These are phyloP conservation scores for Bembecia ichneumoniformis DNA, from an alignment of 2,888 invertebrate species.

Conservation along the genomic window DNA sequence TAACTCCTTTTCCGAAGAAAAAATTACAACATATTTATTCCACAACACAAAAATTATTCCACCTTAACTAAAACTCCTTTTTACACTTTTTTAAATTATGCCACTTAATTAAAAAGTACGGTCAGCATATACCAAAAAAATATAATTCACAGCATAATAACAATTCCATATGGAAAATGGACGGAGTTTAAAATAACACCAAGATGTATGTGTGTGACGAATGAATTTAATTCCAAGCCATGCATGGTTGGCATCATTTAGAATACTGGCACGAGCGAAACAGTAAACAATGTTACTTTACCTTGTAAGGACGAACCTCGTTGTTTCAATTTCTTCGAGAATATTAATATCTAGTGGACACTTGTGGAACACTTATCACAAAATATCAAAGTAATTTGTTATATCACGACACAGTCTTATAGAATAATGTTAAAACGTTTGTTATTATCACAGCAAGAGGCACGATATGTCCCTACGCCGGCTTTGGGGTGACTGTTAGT, in stretches of 20 bases:
- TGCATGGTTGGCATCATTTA: slow-evolving; percentile 40
- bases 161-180: no score
- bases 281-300: slow-evolving; percentile 35
- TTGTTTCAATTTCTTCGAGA: not conserved
- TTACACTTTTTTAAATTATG: no score
- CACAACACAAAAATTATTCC: no score
- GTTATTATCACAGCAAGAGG: slow-evolving; percentile 39
- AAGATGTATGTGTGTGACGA: not conserved
- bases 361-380: slow-evolving; percentile 1
- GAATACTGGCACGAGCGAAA: slow-evolving; percentile 37
- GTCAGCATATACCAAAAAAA: no score
- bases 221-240: slow-evolving; percentile 19
- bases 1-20: no score
- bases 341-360: not conserved
- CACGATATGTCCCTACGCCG: slow-evolving; percentile 39
- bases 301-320: slow-evolving; percentile 12
- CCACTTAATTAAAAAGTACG: no score
- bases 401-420: slow-evolving; percentile 25
- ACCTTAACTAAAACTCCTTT: no score
- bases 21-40: no score
- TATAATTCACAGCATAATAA: no score
- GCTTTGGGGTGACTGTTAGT: slow-evolving; percentile 67
- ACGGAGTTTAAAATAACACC: no score
- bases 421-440: slow-evolving; percentile 33
- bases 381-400: not conserved